Base-by-base conservation (phyloP, 1,140 invertebrate species). In the Drosophila pectinifera region DNA sequence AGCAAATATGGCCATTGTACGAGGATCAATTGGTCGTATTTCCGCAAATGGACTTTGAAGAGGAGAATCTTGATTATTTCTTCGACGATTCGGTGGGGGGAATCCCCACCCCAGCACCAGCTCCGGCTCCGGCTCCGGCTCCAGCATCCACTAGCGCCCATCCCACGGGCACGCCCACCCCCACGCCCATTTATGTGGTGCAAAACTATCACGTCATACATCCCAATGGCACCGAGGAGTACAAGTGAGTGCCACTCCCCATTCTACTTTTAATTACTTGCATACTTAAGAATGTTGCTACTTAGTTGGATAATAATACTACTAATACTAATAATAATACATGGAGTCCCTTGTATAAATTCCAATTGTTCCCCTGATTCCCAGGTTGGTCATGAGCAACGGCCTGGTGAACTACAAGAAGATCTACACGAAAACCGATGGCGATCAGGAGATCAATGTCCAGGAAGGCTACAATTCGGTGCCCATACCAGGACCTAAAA, bases 61-160 rank as follows among this genome's bases (percentile, higher is more conserved):
- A 90, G 85, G 81, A 90, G 80, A 89, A 84, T 89, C 75, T 88
- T 80, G 84, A 88, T 88, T 89, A 88, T 88, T 70, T 88, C 73
- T 84, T 84, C 41, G 84, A 84, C 56, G 85, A 90, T 57, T 36
- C 55, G 58, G n/a, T n/a, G n/a, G n/a, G n/a, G 51, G 54, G 8
- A 24, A 3, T 38, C 39, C 26, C 69, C 2, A 54, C 68, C 7
- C 45, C 78, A 3, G 28, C 51, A 11, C 14, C 59, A 0, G n/a
- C 65, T 14, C 6, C 62, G 5, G 10, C 63, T 2, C 10, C 48
- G 0, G 0, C 57, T 4, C 38, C 11, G 46, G 49, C 16, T 72
- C 56, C 59, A 6, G 18, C n/a, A 7, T 61, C 39, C 46, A 18
- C 24, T 20, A 48, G 13, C 36, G 31, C 38, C 16, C 34, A 69